A percentile compares a stretch with the other conserved stretches of the same genome.
phyloP scores from a whole-genome alignment of 2,888 invertebrate genomes.

The Oscheius sp. region DNA sequence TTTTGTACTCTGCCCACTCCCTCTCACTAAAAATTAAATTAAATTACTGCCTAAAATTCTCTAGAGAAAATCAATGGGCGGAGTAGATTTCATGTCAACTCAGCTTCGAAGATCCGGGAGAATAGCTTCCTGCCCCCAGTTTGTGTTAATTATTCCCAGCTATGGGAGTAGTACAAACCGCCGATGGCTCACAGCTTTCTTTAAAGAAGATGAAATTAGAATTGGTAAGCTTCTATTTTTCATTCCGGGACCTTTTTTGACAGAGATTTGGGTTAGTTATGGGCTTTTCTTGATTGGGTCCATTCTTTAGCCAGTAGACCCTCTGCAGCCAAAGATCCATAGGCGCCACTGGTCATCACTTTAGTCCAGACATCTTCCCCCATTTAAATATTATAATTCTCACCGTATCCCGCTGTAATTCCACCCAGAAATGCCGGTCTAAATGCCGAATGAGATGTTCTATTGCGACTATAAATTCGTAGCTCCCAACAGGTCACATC shows the following conservation, averaged over 20 bases:
- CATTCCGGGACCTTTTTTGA: neutral
- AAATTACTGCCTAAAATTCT: too few relatives aligned
- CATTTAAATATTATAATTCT: too few relatives aligned
- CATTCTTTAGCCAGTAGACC: neutral
- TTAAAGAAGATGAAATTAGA: neutral
- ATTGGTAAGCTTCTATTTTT: neutral
- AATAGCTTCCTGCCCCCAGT: too few relatives aligned
- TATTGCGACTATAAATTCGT: constrained; percentile 17
- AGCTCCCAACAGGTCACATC: neutral
- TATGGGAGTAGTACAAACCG: too few relatives aligned
- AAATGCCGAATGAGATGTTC: constrained; percentile 34
- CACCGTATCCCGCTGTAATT: too few relatives aligned
- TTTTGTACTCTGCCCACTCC: neutral
- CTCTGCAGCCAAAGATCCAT: too few relatives aligned
- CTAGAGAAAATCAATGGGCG: too few relatives aligned
- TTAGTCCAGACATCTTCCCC: neutral
- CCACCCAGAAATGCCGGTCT: constrained; percentile 17
- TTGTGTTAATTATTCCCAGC: too few relatives aligned
- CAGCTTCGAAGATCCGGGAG: too few relatives aligned
- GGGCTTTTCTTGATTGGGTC: neutral
- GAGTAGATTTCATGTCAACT: too few relatives aligned
- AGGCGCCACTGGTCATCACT: neutral
- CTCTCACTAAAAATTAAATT: too few relatives aligned
- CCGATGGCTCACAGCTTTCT: neutral
- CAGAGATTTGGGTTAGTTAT: constrained; percentile 6